These are phyloP conservation scores for Magallana nippona DNA, from an alignment of 2,888 invertebrate species.

Conservation along the genomic window DNA sequence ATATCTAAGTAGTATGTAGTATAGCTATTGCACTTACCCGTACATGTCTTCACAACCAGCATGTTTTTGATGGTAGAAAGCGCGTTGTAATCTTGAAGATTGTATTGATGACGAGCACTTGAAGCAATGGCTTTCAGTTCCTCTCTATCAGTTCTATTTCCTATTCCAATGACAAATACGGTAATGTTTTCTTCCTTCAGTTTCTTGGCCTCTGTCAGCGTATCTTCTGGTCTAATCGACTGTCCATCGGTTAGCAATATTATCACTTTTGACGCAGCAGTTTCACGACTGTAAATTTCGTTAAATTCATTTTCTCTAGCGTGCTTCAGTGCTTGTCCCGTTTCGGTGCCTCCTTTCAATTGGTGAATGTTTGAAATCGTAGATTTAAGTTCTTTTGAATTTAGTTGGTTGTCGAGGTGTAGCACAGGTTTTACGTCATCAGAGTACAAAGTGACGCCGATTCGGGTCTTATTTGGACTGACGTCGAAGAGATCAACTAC, in stretches of 20 bases:
- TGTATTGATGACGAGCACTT: slow-evolving; percentile 4
- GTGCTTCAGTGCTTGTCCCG: slow-evolving; percentile 57
- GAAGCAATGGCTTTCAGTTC: slow-evolving; percentile 7
- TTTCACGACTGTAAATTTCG: background rate
- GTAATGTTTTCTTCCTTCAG: slow-evolving; percentile 18
- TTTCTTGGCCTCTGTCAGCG: slow-evolving; percentile 11
- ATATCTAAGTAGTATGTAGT: too few species aligned
- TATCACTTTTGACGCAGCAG: background rate
- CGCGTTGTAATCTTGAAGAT: slow-evolving; percentile 8
- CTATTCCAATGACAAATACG: slow-evolving; percentile 33
- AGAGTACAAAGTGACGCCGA: slow-evolving; percentile 70
- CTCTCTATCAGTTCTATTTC: background rate
- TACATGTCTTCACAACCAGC: slow-evolving; percentile 24
- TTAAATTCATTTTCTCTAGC: slow-evolving; percentile 51
- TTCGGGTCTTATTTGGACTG: slow-evolving; percentile 63
- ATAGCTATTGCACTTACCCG: background rate
- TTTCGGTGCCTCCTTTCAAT: slow-evolving; percentile 60
- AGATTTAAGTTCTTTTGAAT: slow-evolving; percentile 53
- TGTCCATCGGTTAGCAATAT: slow-evolving; percentile 37
- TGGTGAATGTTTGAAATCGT: slow-evolving; percentile 55
- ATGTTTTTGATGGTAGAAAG: slow-evolving; percentile 27
- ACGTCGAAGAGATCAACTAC: slow-evolving; percentile 70
- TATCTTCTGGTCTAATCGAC: slow-evolving; percentile 30
- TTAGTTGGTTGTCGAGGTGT: slow-evolving; percentile 57
- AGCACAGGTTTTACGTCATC: slow-evolving; percentile 60